Conservation (phyloP, 2,888 invertebrate species). For the Synanthedon tipuliformis region DNA sequence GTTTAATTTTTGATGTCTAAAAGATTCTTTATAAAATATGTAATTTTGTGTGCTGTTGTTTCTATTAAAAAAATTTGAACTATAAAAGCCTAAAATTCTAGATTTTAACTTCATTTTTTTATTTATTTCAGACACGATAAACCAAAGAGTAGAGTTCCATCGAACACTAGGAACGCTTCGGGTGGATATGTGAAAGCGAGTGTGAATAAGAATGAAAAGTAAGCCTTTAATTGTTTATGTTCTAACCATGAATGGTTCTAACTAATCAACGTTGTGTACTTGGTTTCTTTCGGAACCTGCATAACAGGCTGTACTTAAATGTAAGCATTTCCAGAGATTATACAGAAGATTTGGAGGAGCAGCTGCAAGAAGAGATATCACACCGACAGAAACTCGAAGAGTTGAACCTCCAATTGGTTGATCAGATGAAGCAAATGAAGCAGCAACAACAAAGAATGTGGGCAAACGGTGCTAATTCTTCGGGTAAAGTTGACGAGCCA, state of each 20-base stretch:
- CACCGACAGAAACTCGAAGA: conserved; percentile 74
- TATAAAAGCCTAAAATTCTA: too few species aligned
- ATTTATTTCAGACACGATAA: conserved; percentile 30
- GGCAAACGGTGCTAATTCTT: conserved; percentile 41
- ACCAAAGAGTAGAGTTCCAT: conserved; percentile 33
- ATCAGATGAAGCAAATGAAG: conserved; percentile 69
- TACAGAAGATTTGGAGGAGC: conserved; percentile 62
- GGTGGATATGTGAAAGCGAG: conserved; percentile 34
- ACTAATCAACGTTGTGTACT: too few species aligned
- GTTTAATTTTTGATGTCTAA: too few species aligned
- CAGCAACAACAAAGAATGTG: conserved; percentile 52
- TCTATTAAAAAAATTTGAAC: too few species aligned
- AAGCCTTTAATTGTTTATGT: conserved; percentile 10
- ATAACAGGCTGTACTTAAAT: neutral
- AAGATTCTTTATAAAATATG: too few species aligned
- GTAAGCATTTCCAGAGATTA: conserved; percentile 39
- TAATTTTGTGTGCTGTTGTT: too few species aligned
- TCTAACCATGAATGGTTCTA: too few species aligned
- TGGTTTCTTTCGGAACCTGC: neutral
- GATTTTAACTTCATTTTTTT: neutral
- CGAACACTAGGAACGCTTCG: conserved; percentile 27
- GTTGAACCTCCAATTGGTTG: conserved; percentile 70
- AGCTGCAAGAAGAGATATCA: conserved; percentile 72
- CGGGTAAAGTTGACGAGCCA: conserved; percentile 23
- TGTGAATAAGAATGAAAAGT: conserved; percentile 51